Base-by-base conservation (phyloP, 2,797 vertebrate genomes). In the Lates japonicus region DNA sequence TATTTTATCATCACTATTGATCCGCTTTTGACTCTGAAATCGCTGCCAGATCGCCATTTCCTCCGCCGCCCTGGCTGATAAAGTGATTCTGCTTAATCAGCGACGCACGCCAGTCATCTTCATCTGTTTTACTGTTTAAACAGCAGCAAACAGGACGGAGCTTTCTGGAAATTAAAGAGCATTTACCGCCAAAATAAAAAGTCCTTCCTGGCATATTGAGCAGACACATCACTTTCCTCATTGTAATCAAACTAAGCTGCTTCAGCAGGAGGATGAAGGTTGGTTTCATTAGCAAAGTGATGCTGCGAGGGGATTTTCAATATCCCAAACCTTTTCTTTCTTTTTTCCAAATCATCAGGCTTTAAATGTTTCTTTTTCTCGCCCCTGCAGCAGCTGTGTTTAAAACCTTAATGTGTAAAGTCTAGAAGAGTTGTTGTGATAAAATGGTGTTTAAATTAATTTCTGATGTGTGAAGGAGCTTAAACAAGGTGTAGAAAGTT, bases 131-230 rank as follows among this genome's bases (percentile, higher is more conserved):
- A 29, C 25, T 29, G 25, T 29, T 29, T 29, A 29, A 29, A 29
- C 25, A 2, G 44, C 13, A 41, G 41, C 11, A 20, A 49, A 49
- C 19, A 49, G 19, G 3, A 49, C 17, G 22, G 51, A 64, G 7
- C 22, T 57, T 57, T 19, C 20, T 49, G 52, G 51, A 63, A 41
- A 49, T 78, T 39, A 77, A 64, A 70, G 44, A 60, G 54, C 10
- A 3, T 46, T 72, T 39, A 46, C 5, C 6, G 13, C 20, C 12
- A 29, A 4, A 49, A 49, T 49, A 49, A 49, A 20, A 49, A n/a
- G n/a, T 29, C 25, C 2, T 29, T 29, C 25, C 51, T 5, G 20
- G 60, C 1, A 7, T 16, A 3, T 3, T 2, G 5, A 46, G 58
- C 0, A 48, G 7, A 20, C 3, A 3, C 14, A 19, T 70, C 41